Percentiles rank a stretch among this genome's conserved stretches.
Evolutionary conservation across 2,113 vertebrate genomes (phyloP).

Genomic region (Amazona guildingii): DNA sequence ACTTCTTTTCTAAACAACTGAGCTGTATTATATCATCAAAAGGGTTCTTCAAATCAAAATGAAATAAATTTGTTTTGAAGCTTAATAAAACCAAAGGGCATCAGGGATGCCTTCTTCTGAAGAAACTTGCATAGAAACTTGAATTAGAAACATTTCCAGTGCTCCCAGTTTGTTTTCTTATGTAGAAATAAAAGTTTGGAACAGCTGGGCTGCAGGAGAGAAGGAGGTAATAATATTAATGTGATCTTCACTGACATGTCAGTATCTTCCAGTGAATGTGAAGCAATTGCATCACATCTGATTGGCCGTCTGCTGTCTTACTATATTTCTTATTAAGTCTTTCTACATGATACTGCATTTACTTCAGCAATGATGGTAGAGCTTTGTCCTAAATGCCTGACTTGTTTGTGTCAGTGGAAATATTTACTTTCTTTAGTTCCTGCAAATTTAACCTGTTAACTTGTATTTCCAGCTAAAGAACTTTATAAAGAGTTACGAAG

Average conservation of each 20-base stretch:
- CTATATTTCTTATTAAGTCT: slow-evolving; percentile 17
- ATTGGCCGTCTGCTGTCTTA: slow-evolving; percentile 14
- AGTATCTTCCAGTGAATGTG: slow-evolving; percentile 36
- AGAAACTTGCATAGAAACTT: neutral
- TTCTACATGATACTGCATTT: neutral
- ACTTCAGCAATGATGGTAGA: neutral
- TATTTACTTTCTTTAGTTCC: neutral
- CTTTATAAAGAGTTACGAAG: slow-evolving; percentile 87
- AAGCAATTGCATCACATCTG: slow-evolving; percentile 21
- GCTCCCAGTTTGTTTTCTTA: slow-evolving; percentile 6
- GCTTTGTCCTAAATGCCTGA: neutral
- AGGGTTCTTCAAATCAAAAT: neutral
- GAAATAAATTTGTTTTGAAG: neutral
- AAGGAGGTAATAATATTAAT: slow-evolving; percentile 27
- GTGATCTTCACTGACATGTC: slow-evolving; percentile 17
- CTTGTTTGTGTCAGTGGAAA: neutral
- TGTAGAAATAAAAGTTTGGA: slow-evolving; percentile 27
- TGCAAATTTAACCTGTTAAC: slow-evolving; percentile 35
- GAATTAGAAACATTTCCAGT: slow-evolving; percentile 24
- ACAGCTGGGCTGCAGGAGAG: slow-evolving; percentile 8
- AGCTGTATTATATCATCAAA: neutral
- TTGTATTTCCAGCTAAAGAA: slow-evolving; percentile 86
- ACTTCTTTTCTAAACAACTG: neutral
- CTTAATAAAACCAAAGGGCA: neutral
- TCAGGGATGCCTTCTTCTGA: neutral